These are phyloP conservation scores for Clepsis dumicolana DNA, from an alignment of 2,888 invertebrate species.

Conservation along the genomic window DNA sequence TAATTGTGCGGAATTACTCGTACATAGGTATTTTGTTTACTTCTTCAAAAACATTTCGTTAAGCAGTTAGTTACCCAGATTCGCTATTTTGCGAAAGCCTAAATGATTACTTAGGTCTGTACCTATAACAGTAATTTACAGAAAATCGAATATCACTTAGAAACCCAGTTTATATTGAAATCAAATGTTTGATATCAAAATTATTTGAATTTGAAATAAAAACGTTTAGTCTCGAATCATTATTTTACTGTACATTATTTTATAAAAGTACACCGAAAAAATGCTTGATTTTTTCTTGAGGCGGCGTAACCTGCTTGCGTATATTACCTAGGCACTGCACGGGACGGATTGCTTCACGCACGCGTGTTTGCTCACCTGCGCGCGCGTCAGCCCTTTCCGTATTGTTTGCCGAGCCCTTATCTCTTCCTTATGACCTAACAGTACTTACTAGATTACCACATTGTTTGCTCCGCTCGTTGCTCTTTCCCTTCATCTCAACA, in stretches of 20 bases:
- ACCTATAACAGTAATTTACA: too few relatives aligned
- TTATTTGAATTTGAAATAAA: too few relatives aligned
- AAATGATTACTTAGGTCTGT: too few relatives aligned
- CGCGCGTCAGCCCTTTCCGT: conserved; percentile 49
- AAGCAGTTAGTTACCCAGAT: not conserved
- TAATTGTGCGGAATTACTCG: conserved; percentile 6
- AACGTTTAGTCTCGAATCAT: too few relatives aligned
- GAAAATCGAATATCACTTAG: too few relatives aligned
- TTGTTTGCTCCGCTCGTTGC: not conserved
- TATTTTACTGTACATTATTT: too few relatives aligned
- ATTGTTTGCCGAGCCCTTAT: conserved; percentile 68
- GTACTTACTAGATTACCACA: conserved; percentile 13
- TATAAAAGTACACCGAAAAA: too few relatives aligned
- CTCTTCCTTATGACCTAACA: conserved; percentile 59
- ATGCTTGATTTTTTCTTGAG: too few relatives aligned
- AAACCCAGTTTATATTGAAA: too few relatives aligned
- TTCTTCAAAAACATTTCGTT: not conserved
- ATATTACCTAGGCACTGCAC: not conserved
- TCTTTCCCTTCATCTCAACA: conserved; percentile 6
- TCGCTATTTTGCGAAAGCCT: not conserved
- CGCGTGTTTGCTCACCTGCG: conserved; percentile 48
- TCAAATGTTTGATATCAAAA: too few relatives aligned
- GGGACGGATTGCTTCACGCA: conserved; percentile 23
- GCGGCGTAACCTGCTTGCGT: too few relatives aligned
- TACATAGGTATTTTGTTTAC: not conserved